Percentiles rank a stretch among this genome's conserved stretches.
Evolutionary conservation across 2,113 vertebrate species (phyloP).

Genomic region (Abramis brama): DNA sequence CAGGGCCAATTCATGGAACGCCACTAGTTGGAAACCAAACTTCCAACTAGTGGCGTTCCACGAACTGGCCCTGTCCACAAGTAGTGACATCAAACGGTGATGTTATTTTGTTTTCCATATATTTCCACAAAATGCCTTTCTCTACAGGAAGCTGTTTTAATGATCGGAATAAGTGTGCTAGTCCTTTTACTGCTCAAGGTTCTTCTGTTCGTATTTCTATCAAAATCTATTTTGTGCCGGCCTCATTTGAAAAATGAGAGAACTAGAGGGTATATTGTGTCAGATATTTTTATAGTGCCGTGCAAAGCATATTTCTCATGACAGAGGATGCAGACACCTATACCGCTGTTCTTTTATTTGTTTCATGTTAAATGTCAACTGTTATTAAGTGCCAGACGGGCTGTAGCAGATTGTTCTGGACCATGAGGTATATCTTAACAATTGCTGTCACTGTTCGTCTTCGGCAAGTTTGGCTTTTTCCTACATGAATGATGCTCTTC

Average conservation of each 20-base stretch:
- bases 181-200: conserved; percentile 36
- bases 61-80: too few species aligned
- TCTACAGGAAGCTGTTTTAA: background rate
- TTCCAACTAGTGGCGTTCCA: too few species aligned
- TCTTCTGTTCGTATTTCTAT: conserved; percentile 26
- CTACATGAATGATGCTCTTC: conserved; percentile 9
- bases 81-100: too few species aligned
- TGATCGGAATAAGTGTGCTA: background rate
- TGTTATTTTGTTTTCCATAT: background rate
- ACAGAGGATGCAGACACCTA: conserved; percentile 12
- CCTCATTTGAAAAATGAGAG: conserved; percentile 7
- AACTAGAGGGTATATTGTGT: background rate
- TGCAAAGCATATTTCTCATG: conserved; percentile 11
- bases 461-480: conserved; percentile 6
- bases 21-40: background rate
- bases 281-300: background rate
- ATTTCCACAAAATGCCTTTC: background rate
- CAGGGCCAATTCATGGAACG: background rate
- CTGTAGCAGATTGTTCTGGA: conserved; percentile 30
- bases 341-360: conserved; percentile 36
- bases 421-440: conserved; percentile 44
- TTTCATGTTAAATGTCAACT: conserved; percentile 38
- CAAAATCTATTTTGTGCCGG: conserved; percentile 9
- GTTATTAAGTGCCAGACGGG: conserved; percentile 22
- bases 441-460: conserved; percentile 25